Evolutionary conservation across 2,797 vertebrate species (phyloP), one percentile per base, ranked within the genome.

Genomic region (Echeneis naucrates): DNA sequence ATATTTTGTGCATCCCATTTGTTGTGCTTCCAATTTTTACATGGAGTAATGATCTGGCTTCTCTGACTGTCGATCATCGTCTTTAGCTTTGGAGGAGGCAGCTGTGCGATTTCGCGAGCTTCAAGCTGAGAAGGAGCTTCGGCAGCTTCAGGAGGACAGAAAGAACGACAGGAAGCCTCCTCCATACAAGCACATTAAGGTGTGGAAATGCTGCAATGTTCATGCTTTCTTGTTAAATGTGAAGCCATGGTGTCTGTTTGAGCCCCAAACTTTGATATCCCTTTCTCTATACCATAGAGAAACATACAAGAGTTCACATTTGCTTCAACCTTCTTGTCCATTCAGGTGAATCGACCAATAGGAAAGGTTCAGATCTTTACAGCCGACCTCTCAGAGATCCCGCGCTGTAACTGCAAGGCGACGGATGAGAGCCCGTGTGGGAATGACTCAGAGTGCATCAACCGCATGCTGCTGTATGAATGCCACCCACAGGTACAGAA

Each of bases 121-220:
- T 66, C 98, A 98, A 89, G 96, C 97, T 0, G 97, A 98, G 87
- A 98, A 98, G 75, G 98, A 98, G 78, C 94, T 98, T 50, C 95
- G 96, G 37, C 98, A 99, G 84, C 95, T 98, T 30, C 98, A 98
- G 64, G 98, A 99, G 86, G 97, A 99, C 92, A 93, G 95, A 53
- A 96, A 95, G 88, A 99, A 99, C 1, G 96, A 99, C 91, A 97
- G 97, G 91, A 99, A 98, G 68, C 98, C 98, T 21, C 98, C 98
- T 0, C 98, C 98, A 0, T 99, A 98, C 91, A 98, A 97, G 90
- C 97, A 99, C 60, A 98, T 99, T 62, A 99, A 98, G 96, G 98
- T 99, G 19, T 30, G 57, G 14, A 37, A 32, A 60, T 17, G 23
- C 32, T 33, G 40, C 13, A 5, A 11, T 7, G 10, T 58, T 8